Evolutionary conservation across 1,140 invertebrate species (phyloP).

Genomic region (Contarinia nasturtii): DNA sequence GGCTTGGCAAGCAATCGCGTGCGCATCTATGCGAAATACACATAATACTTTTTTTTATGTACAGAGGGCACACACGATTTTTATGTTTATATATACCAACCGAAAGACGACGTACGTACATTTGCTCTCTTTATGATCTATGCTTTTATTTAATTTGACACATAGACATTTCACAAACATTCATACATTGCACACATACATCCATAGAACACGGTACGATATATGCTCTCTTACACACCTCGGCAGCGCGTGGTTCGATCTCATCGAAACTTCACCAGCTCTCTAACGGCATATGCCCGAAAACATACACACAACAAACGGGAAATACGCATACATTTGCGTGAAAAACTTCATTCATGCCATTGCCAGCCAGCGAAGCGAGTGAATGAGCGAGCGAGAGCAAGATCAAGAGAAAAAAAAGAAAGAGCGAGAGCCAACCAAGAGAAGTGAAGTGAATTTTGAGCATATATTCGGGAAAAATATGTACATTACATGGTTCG

Average conservation of each 20-base stretch:
- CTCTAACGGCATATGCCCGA: background rate
- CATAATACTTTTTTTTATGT: no score
- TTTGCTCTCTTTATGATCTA: background rate
- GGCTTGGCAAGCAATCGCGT: no score
- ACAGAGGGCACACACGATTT: no score
- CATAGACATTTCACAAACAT: background rate
- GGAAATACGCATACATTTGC: background rate
- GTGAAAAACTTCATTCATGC: background rate
- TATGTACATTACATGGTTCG: slow-evolving; percentile 1
- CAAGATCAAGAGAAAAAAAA: no score
- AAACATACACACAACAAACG: background rate
- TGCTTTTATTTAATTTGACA: background rate
- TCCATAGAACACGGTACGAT: background rate
- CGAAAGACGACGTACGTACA: no score
- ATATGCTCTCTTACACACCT: no score
- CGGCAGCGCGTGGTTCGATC: background rate
- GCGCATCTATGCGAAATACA: no score
- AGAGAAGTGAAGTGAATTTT: no score
- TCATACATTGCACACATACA: background rate
- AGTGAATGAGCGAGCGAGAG: background rate
- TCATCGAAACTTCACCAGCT: background rate
- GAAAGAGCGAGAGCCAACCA: no score
- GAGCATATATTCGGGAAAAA: background rate
- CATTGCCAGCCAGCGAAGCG: background rate
- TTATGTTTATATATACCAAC: no score